phyloP scores from a whole-genome alignment of 2,113 vertebrate species.

The Gallinago media region DNA sequence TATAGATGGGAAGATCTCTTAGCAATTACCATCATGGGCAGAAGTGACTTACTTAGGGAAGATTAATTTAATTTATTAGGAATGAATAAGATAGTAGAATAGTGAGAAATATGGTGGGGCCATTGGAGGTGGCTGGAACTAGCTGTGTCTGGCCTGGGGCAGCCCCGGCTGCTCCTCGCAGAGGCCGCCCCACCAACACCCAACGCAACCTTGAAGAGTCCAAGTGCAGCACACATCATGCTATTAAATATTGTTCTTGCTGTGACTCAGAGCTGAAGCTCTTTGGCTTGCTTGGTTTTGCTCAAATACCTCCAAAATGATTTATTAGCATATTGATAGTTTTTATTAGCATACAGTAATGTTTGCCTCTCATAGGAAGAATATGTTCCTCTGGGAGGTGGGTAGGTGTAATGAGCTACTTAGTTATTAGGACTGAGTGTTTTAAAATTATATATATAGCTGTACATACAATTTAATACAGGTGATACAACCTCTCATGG shows the following conservation, averaged over 20 bases:
- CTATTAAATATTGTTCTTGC: neutral
- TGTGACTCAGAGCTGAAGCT: neutral
- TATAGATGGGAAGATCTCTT: neutral
- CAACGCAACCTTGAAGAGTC: neutral
- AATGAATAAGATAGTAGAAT: neutral
- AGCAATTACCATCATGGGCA: neutral
- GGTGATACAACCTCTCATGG: neutral
- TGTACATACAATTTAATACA: neutral
- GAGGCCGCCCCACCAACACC: fast-evolving
- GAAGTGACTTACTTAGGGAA: neutral
- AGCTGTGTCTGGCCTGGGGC: fast-evolving
- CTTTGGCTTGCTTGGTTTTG: neutral
- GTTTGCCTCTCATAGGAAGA: neutral
- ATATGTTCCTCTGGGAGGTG: neutral
- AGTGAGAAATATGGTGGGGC: neutral
- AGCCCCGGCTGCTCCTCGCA: neutral
- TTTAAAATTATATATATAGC: neutral
- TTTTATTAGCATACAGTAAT: neutral
- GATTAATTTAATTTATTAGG: neutral
- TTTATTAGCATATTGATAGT: neutral
- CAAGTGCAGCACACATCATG: neutral
- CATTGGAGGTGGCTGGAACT: fast-evolving
- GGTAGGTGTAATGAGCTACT: neutral
- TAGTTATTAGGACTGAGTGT: neutral
- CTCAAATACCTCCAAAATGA: neutral